Evolutionary conservation across 2,113 vertebrate species (phyloP).

Genomic region (Atrichornis clamosus): DNA sequence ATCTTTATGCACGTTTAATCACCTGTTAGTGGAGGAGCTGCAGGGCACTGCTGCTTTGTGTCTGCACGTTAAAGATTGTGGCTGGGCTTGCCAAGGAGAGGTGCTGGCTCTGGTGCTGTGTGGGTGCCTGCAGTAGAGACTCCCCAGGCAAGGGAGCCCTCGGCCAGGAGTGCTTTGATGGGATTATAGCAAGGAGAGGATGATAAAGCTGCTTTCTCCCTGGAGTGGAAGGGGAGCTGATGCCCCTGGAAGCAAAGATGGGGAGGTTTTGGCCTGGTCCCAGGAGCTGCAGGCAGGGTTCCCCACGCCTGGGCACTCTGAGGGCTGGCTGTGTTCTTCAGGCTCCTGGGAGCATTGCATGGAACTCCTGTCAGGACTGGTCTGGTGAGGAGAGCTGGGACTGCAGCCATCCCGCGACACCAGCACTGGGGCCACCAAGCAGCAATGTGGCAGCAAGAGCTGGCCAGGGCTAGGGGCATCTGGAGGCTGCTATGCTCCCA

Average conservation of each 20-base stretch:
- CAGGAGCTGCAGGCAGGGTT: background rate
- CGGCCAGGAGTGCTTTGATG: background rate
- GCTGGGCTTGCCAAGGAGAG: background rate
- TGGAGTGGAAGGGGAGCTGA: background rate
- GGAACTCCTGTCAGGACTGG: background rate
- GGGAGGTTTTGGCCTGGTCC: background rate
- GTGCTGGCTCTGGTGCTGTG: background rate
- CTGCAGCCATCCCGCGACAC: background rate
- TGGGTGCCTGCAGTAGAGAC: background rate
- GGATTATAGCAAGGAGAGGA: background rate
- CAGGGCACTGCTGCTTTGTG: conserved; percentile 16
- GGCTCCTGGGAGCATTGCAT: background rate
- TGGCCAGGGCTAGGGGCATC: background rate
- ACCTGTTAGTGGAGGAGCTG: conserved; percentile 24
- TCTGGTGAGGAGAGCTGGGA: background rate
- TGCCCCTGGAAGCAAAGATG: background rate
- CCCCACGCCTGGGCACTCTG: background rate
- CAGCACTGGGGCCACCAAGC: background rate
- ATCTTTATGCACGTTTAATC: conserved; percentile 54
- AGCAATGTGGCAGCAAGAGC: background rate
- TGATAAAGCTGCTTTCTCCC: background rate
- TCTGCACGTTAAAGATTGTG: background rate
- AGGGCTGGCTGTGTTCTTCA: rapidly evolving
- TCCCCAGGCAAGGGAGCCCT: rapidly evolving
- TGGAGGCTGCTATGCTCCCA: background rate